Base-by-base conservation (phyloP, 2,888 invertebrate genomes). In the Chymomyza amoena region DNA sequence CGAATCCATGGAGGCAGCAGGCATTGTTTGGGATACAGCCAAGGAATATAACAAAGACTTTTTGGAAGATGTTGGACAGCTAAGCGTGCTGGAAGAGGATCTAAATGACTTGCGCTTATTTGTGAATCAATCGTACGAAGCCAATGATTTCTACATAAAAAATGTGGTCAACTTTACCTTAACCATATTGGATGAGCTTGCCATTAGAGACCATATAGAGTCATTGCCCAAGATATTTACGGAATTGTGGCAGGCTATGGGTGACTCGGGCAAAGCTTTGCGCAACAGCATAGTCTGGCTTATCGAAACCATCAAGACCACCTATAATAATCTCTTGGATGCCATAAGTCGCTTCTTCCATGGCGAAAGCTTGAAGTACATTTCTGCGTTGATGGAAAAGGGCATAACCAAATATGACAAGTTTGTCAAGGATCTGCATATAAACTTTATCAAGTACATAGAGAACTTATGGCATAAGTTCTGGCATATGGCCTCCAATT, bases 221-320 rank as follows among this genome's bases (percentile, higher is more conserved):
- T 95, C 95, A 0, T 88, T 97, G 64, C 97, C 97, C 0, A 95
- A 95, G 61, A 96, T 97, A 28, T 93, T 97, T 0, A 95, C 95
- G 61, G 97, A 97, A 90, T 93, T 97, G 87, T 96, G 96, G 96
- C 95, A 96, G 6, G 94, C 96, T 80, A 96, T 97, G 96, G 97
- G 96, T 0, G 96, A 96, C 66, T 96, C 96, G 0, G 96, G 96
- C 9, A 93, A 95, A 77, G 96, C 96, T 0, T 93, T 97, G 20
- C 94, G 96, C 61, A 94, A 95, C 76, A 96, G 96, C 77, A 92
- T 97, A 10, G 91, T 94, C 0, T 96, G 95, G 94, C 93, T 96
- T 0, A 94, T 96, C 0, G 90, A 92, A 10, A 82, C 93, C 71
- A 93, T 96, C 0, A 96, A 95, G 88, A 93, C 92, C 56, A 95